A percentile compares a stretch with the other conserved stretches of the same genome.
Evolutionary conservation across 2,113 vertebrate species (phyloP).

Genomic region (Echinops telfairi): DNA sequence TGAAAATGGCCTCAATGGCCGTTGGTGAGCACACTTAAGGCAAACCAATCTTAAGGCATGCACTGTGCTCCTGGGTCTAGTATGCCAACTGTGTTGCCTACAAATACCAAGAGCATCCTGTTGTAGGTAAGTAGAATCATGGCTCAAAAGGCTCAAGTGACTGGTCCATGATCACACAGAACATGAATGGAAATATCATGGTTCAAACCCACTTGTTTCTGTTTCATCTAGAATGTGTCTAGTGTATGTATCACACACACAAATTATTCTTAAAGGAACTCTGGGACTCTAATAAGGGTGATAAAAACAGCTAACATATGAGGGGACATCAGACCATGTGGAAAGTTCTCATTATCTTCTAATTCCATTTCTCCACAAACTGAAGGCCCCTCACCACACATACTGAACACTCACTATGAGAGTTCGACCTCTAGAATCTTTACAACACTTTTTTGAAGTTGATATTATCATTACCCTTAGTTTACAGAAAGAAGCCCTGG

Average conservation of each 20-base stretch:
- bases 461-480: constrained; percentile 17
- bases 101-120: background rate
- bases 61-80: background rate
- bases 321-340: too few species aligned
- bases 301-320: background rate
- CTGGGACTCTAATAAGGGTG: background rate
- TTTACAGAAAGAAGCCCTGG: background rate
- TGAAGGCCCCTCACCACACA: too few species aligned
- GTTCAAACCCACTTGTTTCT: background rate
- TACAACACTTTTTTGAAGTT: background rate
- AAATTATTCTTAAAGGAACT: background rate
- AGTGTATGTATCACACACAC: background rate
- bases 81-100: background rate
- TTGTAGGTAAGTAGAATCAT: background rate
- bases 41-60: background rate
- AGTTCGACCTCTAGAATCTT: constrained; percentile 18
- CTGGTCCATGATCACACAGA: background rate
- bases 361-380: too few species aligned
- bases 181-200: background rate
- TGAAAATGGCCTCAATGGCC: too few species aligned
- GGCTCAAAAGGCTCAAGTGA: background rate
- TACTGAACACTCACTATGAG: background rate
- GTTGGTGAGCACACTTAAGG: background rate
- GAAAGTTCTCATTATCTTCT: too few species aligned
- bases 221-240: background rate